These are phyloP conservation scores for Porites lobata DNA, from an alignment of 92 coral and sea anemone species.

Conservation along the genomic window DNA sequence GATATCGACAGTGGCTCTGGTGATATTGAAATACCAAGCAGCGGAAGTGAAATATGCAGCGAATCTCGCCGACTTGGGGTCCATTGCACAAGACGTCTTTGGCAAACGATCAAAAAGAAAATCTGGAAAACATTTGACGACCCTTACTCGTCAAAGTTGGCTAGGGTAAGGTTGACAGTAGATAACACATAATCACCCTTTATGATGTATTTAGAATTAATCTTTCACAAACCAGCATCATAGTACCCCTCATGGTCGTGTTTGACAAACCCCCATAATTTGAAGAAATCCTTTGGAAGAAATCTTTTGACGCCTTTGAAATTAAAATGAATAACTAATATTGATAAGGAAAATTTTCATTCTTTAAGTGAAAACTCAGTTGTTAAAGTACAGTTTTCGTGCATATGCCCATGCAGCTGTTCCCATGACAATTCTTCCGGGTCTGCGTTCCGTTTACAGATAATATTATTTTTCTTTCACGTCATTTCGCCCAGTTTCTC, in stretches of 20 bases:
- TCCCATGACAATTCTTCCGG: not conserved
- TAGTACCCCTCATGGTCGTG: not conserved
- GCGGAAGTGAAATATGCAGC: conserved; percentile 75
- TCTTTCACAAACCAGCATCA: not conserved
- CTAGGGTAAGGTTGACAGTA: conserved; percentile 82
- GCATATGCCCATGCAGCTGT: not conserved
- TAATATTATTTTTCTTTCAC: not conserved
- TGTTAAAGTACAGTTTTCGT: not conserved
- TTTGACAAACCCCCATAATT: not conserved
- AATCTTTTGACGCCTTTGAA: not conserved
- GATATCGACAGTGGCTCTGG: conserved; percentile 70
- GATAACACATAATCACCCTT: not conserved
- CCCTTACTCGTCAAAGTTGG: conserved; percentile 90
- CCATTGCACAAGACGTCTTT: conserved; percentile 48
- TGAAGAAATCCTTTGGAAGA: not conserved
- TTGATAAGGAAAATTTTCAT: not conserved
- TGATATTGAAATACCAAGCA: conserved; percentile 83
- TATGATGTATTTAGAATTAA: not conserved
- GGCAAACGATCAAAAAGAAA: conserved; percentile 69
- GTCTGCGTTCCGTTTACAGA: not conserved
- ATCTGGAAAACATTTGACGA: conserved; percentile 92
- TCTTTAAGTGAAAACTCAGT: not conserved
- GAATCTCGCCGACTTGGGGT: conserved; percentile 53
- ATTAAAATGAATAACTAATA: not conserved
- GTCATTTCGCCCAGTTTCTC: not conserved